Base-by-base conservation (phyloP, 2,888 invertebrate species). In the Dichetophora obliterata region DNA sequence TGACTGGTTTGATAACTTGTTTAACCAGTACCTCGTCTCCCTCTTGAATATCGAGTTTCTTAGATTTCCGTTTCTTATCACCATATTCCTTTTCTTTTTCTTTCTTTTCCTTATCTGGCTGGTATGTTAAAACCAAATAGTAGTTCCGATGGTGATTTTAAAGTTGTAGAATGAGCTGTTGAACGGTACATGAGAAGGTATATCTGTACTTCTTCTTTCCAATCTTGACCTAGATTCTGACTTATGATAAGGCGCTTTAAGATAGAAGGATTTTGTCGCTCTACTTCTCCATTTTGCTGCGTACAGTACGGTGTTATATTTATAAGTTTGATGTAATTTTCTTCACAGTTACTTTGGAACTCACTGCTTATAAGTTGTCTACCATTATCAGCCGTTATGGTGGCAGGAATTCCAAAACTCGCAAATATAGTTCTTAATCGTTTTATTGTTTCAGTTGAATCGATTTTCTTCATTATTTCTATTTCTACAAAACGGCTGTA, bases 241-340 rank as follows among this genome's bases (percentile, higher is more conserved):
- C 81, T 75, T 50, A 81, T 83, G 77, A 80, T 71, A 14, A 82
- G 48, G 43, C 77, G 76, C 76, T 86, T 85, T 31, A 83, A 77
- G 8, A 85, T 79, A 66, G 80, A 82, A 34, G 76, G 81, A 75
- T 84, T 85, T 75, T 82, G 82, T 43, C 82, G 81, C 69, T 85
- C 85, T 0, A 84, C 84, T 71, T 82, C 82, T n/a, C 83, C 84
- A 78, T 86, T 86, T 43, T 82, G 72, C 73, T 80, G 80, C 3
- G 82, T 82, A 81, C 81, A 83, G 34, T 79, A 81, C 16, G 82
- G 82, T 11, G 81, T 82, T 34, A 82, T 82, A 34, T 71, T 80
- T 11, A 76, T 75, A n/a, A 78, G 75, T 65, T 75, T 63, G 19
- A 82, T 81, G 22, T 82, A 82, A 14, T 80, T 75, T 19, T 65